These are phyloP conservation scores for Polylopha cassiicola DNA, from an alignment of 2,888 invertebrate genomes.

Conservation along the genomic window DNA sequence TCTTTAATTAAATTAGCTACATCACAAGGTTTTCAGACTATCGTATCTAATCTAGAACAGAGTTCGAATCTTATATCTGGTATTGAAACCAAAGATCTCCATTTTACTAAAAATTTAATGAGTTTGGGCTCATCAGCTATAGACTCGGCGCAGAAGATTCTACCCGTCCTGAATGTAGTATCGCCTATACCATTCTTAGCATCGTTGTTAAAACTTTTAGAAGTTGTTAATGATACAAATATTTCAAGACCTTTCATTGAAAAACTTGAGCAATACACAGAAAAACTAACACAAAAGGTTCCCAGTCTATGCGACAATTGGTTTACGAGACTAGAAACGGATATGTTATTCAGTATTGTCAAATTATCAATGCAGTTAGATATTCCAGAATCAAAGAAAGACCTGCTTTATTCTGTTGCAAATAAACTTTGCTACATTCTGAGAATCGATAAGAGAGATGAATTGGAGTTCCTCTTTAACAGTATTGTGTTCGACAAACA, in stretches of 20 bases:
- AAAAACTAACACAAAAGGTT: slow-evolving; percentile 44
- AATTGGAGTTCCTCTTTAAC: slow-evolving; percentile 76
- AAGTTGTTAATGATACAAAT: slow-evolving; percentile 45
- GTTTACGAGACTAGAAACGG: slow-evolving; percentile 80
- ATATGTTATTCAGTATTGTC: slow-evolving; percentile 71
- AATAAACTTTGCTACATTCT: slow-evolving; percentile 79
- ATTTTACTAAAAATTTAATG: slow-evolving; percentile 54
- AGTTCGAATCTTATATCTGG: slow-evolving; percentile 65
- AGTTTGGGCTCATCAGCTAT: slow-evolving; percentile 51
- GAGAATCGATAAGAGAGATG: slow-evolving; percentile 74
- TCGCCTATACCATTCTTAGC: slow-evolving; percentile 63
- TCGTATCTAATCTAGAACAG: slow-evolving; percentile 53
- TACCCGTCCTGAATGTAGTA: slow-evolving; percentile 51
- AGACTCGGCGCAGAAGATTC: slow-evolving; percentile 51
- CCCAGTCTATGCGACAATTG: slow-evolving; percentile 75
- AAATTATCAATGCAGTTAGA: slow-evolving; percentile 54
- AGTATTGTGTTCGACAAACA: slow-evolving; percentile 78
- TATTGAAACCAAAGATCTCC: slow-evolving; percentile 49
- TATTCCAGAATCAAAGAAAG: slow-evolving; percentile 62
- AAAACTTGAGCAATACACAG: slow-evolving; percentile 60
- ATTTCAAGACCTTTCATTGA: slow-evolving; percentile 56
- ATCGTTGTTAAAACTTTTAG: slow-evolving; percentile 56
- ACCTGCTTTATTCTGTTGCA: slow-evolving; percentile 73
- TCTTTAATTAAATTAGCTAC: slow-evolving; percentile 49
- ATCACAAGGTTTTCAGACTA: slow-evolving; percentile 62